Percentiles rank a stretch among this genome's conserved stretches.
phyloP scores from a whole-genome alignment of 1,140 invertebrate genomes.

The Vanessa atalanta region DNA sequence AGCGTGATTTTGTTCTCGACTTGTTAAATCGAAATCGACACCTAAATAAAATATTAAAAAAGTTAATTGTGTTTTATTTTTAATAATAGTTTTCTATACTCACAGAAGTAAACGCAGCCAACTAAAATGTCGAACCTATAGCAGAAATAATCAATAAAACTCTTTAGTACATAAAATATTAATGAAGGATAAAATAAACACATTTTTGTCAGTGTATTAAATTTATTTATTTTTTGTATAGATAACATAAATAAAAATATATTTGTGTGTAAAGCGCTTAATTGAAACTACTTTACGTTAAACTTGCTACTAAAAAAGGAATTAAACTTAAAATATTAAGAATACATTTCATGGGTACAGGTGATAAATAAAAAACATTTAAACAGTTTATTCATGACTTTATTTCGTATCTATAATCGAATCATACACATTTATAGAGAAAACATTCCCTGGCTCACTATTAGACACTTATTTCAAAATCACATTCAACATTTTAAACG shows the following conservation, averaged over 20 bases:
- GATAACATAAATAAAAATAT: no score
- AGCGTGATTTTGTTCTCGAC: slow-evolving; percentile 69
- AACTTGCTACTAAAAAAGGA: not conserved
- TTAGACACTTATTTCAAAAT: slow-evolving; percentile 68
- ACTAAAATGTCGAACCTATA: no score
- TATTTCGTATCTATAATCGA: slow-evolving; percentile 69
- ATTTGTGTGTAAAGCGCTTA: no score
- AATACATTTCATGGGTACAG: not conserved
- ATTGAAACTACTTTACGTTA: no score
- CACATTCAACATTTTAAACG: slow-evolving; percentile 70
- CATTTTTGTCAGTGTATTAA: no score
- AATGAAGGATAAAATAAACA: no score
- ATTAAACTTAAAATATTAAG: not conserved
- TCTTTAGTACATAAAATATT: no score
- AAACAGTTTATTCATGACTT: slow-evolving; percentile 72
- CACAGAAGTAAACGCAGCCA: no score
- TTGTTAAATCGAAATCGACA: slow-evolving; percentile 75
- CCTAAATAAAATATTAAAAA: slow-evolving; percentile 63
- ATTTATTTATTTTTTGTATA: no score
- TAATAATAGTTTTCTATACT: not conserved
- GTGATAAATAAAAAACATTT: slow-evolving; percentile 26
- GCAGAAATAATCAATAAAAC: no score
- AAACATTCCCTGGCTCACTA: slow-evolving; percentile 62
- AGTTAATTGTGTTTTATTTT: slow-evolving; percentile 34
- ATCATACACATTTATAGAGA: slow-evolving; percentile 68